Evolutionary conservation across 2,888 invertebrate genomes (phyloP), one percentile per base, ranked within the genome.

Genomic region (Melipona beecheii): DNA sequence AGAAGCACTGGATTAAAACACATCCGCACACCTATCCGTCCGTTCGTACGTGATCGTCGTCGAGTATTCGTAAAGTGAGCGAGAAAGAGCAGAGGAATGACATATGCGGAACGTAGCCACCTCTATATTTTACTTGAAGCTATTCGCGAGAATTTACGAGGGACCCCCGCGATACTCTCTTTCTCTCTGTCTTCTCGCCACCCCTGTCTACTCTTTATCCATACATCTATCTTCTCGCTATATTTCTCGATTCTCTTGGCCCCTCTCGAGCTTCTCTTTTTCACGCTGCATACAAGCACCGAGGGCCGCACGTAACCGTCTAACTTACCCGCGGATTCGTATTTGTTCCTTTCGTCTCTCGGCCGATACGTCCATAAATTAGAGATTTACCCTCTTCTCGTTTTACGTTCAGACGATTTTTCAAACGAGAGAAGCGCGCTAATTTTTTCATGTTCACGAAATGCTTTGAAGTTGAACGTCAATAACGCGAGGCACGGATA

Each of bases 81-180:
- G 91, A 87, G 90, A 89, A 90, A 92, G 91, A 91, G 90, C 92
- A 90, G 84, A 90, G 83, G 91, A 91, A 94, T 92, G 94, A 93
- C 94, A 94, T 94, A 94, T 94, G 94, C 94, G 93, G 91, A 93
- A 92, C 91, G 90, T 90, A 91, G 91, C 92, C 92, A 91, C 91
- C 92, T 91, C 92, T 90, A 92, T 93, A 94, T 94, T 94, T 94
- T 92, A 93, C 93, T 84, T 87, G 88, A 86, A 89, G 92, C 92
- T 91, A 92, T 93, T 93, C 92, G 91, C 87, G 90, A 87, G 90
- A 94, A 94, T 94, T 94, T 94, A 94, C 91, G 92, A 89, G 90
- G 88, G 87, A 74, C 81, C 87, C 90, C 89, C 81, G 75, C 81
- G 75, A 54, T 78, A 81, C 85, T 85, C 85, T 76, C 86, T 80